Evolutionary conservation across 2,113 vertebrate genomes (phyloP).

Genomic region (Acrocephalus kingi): DNA sequence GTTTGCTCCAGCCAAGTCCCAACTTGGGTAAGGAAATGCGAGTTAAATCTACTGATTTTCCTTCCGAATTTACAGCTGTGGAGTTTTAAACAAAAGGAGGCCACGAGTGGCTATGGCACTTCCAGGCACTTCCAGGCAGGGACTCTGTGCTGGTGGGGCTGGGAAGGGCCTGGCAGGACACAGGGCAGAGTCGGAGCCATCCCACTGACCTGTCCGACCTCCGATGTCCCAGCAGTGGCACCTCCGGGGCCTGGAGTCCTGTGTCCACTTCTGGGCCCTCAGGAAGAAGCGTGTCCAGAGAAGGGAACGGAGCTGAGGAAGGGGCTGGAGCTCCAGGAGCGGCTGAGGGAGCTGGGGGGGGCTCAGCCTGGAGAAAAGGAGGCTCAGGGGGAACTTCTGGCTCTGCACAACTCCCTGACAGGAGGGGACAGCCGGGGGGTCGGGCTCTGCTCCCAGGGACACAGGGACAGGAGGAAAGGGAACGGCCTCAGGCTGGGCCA

Average conservation of each 20-base stretch:
- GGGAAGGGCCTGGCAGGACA: not conserved
- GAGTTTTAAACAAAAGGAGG: not conserved
- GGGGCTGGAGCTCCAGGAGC: not conserved
- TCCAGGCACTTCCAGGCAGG: not conserved
- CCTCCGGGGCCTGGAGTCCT: too few species aligned
- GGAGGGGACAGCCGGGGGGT: not conserved
- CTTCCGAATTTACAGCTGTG: not conserved
- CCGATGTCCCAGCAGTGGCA: fast-evolving
- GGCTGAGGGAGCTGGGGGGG: not conserved
- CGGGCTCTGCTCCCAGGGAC: not conserved
- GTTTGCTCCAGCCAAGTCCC: not conserved
- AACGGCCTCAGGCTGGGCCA: not conserved
- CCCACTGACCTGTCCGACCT: fast-evolving
- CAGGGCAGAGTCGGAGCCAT: fast-evolving
- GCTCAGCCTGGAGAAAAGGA: not conserved
- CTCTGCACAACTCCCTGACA: not conserved
- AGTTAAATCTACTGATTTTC: not conserved
- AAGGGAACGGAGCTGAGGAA: not conserved
- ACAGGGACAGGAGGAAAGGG: not conserved
- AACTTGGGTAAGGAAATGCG: not conserved
- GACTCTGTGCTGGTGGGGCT: not conserved
- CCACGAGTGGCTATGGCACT: not conserved
- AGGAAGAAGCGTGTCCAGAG: not conserved
- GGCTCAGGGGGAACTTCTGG: not conserved
- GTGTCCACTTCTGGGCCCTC: not conserved